Evolutionary conservation across 2,113 vertebrate genomes (phyloP), one percentile per base, ranked within the genome.

Genomic region (Capreolus pygargus): DNA sequence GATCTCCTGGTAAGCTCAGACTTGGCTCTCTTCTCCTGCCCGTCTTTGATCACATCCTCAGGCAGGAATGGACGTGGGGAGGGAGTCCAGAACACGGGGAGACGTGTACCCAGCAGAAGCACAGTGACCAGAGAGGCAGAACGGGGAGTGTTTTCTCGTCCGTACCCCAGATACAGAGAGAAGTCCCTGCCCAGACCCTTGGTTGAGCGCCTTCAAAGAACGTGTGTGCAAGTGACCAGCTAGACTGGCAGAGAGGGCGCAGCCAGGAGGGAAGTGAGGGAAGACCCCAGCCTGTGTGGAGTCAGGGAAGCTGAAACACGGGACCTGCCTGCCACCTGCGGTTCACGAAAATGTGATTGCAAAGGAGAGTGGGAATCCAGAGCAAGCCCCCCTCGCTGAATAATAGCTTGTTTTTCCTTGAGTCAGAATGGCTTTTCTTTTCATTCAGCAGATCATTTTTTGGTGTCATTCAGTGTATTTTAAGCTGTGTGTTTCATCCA

Each of bases 381-480:
- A 89, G 61, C 19, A 52, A 96, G 89, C 30, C 88, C 93, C 89
- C 5, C 0, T 79, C n/a, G 52, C 96, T 97, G 91, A 84, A 91
- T 95, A 91, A 89, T 95, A 91, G 91, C 89, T 96, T 90, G 60
- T 97, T 97, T 97, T 97, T 92, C 21, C 21, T 90, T 74, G 43
- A 70, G 86, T 86, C 50, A 92, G 90, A 95, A 95, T 89, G 93
- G 89, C 89, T 96, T 96, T 96, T 76, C 93, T 94, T 97, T 94
- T 95, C 92, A 97, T 97, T 98, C 97, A 98, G 85, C 85, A 79
- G 74, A 93, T 97, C 88, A 76, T 93, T 61, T 88, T 88, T 84
- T 57, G 58, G 89, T 97, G 97, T 78, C 97, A 90, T 96, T 98
- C 87, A 52, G 54, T 58, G 95, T 95, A 98, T 94, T 97, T 97